Conservation (phyloP, 30 jellyfish, hydroid and myxozoan genomes). For the Phacellophora camtschatica region DNA sequence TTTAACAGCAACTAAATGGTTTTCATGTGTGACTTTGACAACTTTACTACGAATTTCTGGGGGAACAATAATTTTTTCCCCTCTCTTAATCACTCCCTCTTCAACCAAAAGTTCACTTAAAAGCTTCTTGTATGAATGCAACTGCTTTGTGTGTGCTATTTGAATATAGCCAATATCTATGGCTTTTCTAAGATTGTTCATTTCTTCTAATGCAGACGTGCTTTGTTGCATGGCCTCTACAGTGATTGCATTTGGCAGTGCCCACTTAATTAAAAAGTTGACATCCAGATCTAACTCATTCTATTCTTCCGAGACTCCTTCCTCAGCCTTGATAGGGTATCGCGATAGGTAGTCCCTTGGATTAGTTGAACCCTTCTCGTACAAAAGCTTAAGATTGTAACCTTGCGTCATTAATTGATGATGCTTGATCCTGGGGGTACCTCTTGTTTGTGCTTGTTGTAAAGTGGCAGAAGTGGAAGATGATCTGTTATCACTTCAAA, state of each 20-base stretch:
- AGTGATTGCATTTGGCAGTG: slow-evolving; percentile 9
- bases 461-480: slow-evolving; percentile 31
- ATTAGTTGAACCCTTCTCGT: slow-evolving; percentile 26
- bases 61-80: slow-evolving; percentile 7
- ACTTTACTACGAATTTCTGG: slow-evolving; percentile 6
- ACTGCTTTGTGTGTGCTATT: neutral
- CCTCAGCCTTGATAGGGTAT: slow-evolving; percentile 20
- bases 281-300: neutral
- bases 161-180: neutral
- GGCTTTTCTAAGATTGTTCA: neutral
- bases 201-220: neutral
- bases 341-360: slow-evolving; percentile 56
- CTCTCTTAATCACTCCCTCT: slow-evolving; percentile 1
- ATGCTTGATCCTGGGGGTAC: slow-evolving; percentile 15
- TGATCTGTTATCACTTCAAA: slow-evolving; percentile 17
- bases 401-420: slow-evolving; percentile 21
- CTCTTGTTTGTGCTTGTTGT: neutral
- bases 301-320: neutral
- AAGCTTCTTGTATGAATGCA: slow-evolving; percentile 2
- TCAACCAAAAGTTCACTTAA: neutral
- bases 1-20: neutral
- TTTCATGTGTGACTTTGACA: slow-evolving; percentile 1
- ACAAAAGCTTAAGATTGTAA: neutral
- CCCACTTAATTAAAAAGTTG: neutral
- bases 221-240: slow-evolving; percentile 1